Evolutionary conservation across 2,113 vertebrate species (phyloP).

Genomic region (Pangasianodon gigas): DNA sequence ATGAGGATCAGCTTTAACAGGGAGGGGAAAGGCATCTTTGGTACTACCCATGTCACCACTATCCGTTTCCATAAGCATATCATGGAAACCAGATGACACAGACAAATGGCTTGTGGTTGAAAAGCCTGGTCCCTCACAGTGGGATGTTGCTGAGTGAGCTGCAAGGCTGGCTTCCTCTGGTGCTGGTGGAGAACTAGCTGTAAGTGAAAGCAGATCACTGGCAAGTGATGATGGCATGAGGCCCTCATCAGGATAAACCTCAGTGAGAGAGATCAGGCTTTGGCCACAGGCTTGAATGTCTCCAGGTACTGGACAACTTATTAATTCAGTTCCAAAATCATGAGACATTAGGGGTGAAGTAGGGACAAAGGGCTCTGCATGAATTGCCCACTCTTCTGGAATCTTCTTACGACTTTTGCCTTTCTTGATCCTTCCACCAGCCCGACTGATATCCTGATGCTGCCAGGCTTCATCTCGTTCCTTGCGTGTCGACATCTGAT

Average conservation of each 20-base stretch:
- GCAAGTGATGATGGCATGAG: constrained; percentile 59
- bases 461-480: constrained; percentile 70
- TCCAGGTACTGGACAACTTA: not conserved
- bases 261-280: constrained; percentile 46
- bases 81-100: constrained; percentile 46
- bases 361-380: constrained; percentile 64
- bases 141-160: constrained; percentile 59
- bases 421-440: constrained; percentile 69
- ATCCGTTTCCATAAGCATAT: constrained; percentile 62
- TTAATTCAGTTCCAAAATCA: constrained; percentile 32
- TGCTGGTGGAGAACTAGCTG: constrained; percentile 50
- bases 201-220: constrained; percentile 61
- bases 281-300: constrained; percentile 30
- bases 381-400: constrained; percentile 74
- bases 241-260: constrained; percentile 58
- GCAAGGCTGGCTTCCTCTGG: constrained; percentile 65
- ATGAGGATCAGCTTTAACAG: constrained; percentile 44
- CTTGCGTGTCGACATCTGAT: constrained; percentile 61
- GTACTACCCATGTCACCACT: constrained; percentile 46
- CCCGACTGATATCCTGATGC: constrained; percentile 64
- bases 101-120: constrained; percentile 31
- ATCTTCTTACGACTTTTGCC: constrained; percentile 76
- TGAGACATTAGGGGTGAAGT: constrained; percentile 35
- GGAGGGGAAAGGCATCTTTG: constrained; percentile 45
- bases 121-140: constrained; percentile 24